phyloP scores from a whole-genome alignment of 1,140 invertebrate genomes.

The Adelges cooleyi region DNA sequence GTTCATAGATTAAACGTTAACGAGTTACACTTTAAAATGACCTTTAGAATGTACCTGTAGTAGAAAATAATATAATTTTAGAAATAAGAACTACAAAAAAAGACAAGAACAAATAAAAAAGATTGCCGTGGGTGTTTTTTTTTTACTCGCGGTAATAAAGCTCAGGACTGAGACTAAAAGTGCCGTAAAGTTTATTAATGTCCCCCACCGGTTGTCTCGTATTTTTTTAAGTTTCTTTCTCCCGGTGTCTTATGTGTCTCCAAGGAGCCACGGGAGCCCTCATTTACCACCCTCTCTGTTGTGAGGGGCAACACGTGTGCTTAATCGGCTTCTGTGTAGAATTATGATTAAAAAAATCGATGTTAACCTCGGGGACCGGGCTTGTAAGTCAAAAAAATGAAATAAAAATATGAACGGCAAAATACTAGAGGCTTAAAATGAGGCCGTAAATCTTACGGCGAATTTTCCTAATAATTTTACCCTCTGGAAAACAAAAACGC shows the following conservation, averaged over 20 bases:
- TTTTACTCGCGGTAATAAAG: slow-evolving; percentile 27
- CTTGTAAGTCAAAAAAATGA: slow-evolving; percentile 6
- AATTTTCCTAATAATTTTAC: slow-evolving; percentile 27
- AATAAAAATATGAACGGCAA: slow-evolving; percentile 24
- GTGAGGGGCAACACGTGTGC: slow-evolving; percentile 24
- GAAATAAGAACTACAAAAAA: no score
- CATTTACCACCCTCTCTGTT: slow-evolving; percentile 18
- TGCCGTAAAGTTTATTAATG: slow-evolving; percentile 29
- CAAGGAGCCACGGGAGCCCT: slow-evolving; percentile 19
- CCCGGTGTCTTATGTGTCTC: slow-evolving; percentile 26
- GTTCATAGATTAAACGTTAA: no score
- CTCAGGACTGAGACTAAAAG: slow-evolving; percentile 25
- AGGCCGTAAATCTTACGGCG: slow-evolving; percentile 21
- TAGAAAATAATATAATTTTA: no score
- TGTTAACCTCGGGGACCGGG: slow-evolving; percentile 21
- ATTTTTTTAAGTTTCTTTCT: slow-evolving; percentile 21
- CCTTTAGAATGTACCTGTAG: no score
- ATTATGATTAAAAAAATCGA: slow-evolving; percentile 29
- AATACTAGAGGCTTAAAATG: slow-evolving; percentile 18
- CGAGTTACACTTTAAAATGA: no score
- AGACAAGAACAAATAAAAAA: slow-evolving; percentile 23
- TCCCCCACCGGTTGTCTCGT: slow-evolving; percentile 28
- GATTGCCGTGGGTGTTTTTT: slow-evolving; percentile 10
- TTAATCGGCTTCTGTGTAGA: slow-evolving; percentile 26
- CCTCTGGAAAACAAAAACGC: not conserved